Base-by-base conservation (phyloP, 2,888 invertebrate species). In the Acanthosepion esculentum region DNA sequence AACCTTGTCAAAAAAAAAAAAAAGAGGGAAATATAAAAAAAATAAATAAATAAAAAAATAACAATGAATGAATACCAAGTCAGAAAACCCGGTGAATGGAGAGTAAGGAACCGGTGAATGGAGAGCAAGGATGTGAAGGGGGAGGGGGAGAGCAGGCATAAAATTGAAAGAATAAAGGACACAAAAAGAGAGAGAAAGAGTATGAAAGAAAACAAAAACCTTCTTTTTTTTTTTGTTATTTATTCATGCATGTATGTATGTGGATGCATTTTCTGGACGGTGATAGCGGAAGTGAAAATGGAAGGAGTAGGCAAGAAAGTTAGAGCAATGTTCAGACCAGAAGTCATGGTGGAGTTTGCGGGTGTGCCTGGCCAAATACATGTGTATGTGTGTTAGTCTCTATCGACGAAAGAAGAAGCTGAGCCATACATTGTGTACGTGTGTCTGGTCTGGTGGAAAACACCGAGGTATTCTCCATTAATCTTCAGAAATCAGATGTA, bases 51-150 rank as follows among this genome's bases (percentile, higher is more conserved):
- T 6, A 26, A 26, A 10, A 78, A 12, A 78, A 78, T 33, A 78
- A 78, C n/a, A 78, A 78, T 78, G 78, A 78, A 78, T 78, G 78
- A 78, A 78, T 33, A n/a, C 78, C 10, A 33, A 78, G 78, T 78
- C n/a, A 78, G 78, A 78, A 78, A 78, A 78, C n/a, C 78, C 78
- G n/a, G 78, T 78, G 78, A 78, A 78, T 78, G 78, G n/a, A 78
- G 78, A 78, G 78, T 78, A 78, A n/a, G 78, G 78, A 78, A 59
- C 59, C 59, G 59, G 78, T n/a, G 78, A n/a, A n/a, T 78, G 78
- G 78, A 78, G 78, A 78, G 78, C n/a, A 78, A 78, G 33, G 78
- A 78, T n/a, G 78, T 18, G n/a, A n/a, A 33, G 18, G 15, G 15
- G 15, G 78, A 23, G 3, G n/a, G 59, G 78, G n/a, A 78, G n/a